Percentiles rank a stretch among this genome's conserved stretches.
These are phyloP conservation scores for Laticauda colubrina DNA, from an alignment of 2,113 vertebrate species.

Conservation along the genomic window DNA sequence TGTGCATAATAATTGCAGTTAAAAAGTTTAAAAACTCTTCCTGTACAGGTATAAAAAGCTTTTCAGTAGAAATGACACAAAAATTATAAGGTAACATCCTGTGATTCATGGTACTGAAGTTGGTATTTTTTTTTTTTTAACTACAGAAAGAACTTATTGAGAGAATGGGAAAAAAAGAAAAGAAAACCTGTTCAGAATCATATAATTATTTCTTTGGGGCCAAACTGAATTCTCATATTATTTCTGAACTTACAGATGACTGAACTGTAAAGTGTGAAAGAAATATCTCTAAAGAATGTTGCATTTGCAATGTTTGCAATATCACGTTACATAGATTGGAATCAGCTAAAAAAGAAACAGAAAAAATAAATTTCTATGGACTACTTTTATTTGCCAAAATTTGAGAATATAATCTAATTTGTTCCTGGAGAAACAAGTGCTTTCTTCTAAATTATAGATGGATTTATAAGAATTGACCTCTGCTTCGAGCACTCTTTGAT, in stretches of 20 bases:
- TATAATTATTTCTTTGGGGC: slow-evolving; percentile 8
- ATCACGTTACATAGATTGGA: not conserved
- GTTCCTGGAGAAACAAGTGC: not conserved
- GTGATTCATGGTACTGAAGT: slow-evolving; percentile 35
- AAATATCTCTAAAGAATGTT: slow-evolving; percentile 38
- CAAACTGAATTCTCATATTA: slow-evolving; percentile 37
- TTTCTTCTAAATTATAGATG: slow-evolving; percentile 27
- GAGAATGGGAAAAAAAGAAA: slow-evolving; percentile 38
- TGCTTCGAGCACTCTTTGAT: not conserved
- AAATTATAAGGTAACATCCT: slow-evolving; percentile 53
- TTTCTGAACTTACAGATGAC: slow-evolving; percentile 35
- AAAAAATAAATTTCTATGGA: slow-evolving; percentile 16
- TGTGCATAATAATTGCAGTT: slow-evolving; percentile 36
- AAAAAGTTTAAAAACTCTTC: slow-evolving; percentile 30
- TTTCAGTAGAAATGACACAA: slow-evolving; percentile 41
- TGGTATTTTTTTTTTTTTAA: slow-evolving; percentile 23
- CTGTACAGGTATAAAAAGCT: slow-evolving; percentile 51
- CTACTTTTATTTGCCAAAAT: slow-evolving; percentile 30
- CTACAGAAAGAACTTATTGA: slow-evolving; percentile 35
- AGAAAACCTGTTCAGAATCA: slow-evolving; percentile 28
- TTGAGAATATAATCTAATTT: slow-evolving; percentile 22
- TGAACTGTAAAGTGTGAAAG: slow-evolving; percentile 39
- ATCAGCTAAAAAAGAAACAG: slow-evolving; percentile 15
- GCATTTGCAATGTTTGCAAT: slow-evolving; percentile 3
- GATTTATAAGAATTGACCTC: not conserved